Evolutionary conservation across 1,140 invertebrate species (phyloP).

Genomic region (Bombus sibiricus): DNA sequence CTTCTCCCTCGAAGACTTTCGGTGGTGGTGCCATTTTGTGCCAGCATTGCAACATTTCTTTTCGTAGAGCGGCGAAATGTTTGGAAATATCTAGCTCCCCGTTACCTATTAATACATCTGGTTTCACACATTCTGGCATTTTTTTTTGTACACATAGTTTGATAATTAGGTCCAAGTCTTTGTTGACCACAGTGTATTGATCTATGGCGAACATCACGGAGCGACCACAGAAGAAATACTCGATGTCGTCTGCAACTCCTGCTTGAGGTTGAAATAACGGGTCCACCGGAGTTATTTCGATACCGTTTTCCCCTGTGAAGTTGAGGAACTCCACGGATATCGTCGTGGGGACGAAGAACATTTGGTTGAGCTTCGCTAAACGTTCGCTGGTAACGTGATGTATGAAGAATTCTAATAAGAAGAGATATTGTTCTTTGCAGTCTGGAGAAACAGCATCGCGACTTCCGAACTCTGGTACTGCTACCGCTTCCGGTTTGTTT

Average conservation of each 20-base stretch:
- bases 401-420: conserved; percentile 77
- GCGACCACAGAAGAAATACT: conserved; percentile 73
- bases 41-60: conserved; percentile 73
- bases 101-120: conserved; percentile 70
- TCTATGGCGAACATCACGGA: conserved; percentile 76
- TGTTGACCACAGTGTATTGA: conserved; percentile 43
- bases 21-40: conserved; percentile 55
- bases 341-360: conserved; percentile 77
- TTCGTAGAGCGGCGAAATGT: conserved; percentile 73
- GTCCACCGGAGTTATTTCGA: conserved; percentile 73
- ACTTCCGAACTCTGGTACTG: background rate
- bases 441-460: background rate
- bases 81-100: conserved; percentile 72
- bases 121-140: conserved; percentile 67
- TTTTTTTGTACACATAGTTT: conserved; percentile 70
- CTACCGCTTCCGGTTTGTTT: background rate
- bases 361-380: conserved; percentile 74
- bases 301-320: conserved; percentile 64
- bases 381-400: conserved; percentile 71
- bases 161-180: conserved; percentile 66
- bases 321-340: conserved; percentile 73
- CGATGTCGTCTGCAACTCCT: conserved; percentile 64
- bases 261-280: conserved; percentile 67
- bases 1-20: conserved; percentile 71
- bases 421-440: conserved; percentile 72